Base-by-base conservation (phyloP, 23 tunicate species). In the Ascidia mentula region DNA sequence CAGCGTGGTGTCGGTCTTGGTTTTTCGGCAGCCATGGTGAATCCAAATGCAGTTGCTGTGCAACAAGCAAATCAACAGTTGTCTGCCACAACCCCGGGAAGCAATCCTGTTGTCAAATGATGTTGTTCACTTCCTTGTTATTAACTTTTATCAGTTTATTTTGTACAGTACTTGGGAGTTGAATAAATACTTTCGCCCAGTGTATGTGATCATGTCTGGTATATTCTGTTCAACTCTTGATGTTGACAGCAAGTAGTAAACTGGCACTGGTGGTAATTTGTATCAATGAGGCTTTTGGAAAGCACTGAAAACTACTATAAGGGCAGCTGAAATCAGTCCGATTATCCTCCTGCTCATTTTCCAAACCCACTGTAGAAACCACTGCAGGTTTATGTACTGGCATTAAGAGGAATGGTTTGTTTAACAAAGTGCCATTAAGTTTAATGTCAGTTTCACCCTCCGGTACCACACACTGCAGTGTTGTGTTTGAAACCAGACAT, bases 1-100 rank as follows among this genome's bases (percentile, higher is more conserved):
- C 74, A 87, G 92, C 79, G 97, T 24, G 97, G 97, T 26, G 85
- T 89, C 18, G 97, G 97, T 2, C 89, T 92, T 0, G 97, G 97
- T 0, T 92, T 87, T 40, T 89, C 97, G 12, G 60, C 92, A 0
- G 26, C 82, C 0, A 36, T 45, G 60, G 69, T 87, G 9, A 80
- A 92, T 72, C 97, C 97, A 32, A 92, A 92, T 74, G 46, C 87
- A 32, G 32, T 76, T 6, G 74, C 77, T 31, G 82, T 86, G 38
- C 82, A 87, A 40, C 89, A 85, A 85, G 89, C 89, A 38, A 60
- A 75, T 35, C 87, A 83, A 40, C 87, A 83, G 31, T 61, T 83
- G 6, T 35, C 3, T 4, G 30, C 74, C 31, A 7, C 38, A 32
- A 70, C 74, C 17, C 17, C 17, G 18, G n/a, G n/a, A n/a, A n/a